Evolutionary conservation across 1,140 invertebrate species (phyloP).

Genomic region (Bombus pascuorum): DNA sequence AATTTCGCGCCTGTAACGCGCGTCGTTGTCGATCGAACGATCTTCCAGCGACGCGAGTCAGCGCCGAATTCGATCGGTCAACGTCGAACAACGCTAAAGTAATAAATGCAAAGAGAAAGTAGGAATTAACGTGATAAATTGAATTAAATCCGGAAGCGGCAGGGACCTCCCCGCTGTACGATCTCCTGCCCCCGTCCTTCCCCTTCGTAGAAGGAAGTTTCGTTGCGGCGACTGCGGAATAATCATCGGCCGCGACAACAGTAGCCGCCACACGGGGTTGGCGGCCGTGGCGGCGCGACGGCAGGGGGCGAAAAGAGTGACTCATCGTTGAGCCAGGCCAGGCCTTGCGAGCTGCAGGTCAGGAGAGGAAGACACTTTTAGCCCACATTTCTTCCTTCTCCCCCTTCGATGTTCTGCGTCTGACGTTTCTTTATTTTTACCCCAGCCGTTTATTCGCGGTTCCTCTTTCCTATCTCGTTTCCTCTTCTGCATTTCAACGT

Average conservation of each 20-base stretch:
- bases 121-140: neutral
- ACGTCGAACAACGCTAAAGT: neutral
- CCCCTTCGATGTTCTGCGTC: constrained; percentile 22
- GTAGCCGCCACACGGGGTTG: constrained; percentile 56
- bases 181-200: neutral
- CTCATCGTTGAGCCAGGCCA: constrained; percentile 76
- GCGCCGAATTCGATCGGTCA: neutral
- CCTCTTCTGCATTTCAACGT: constrained; percentile 10
- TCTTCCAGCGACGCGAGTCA: too few species aligned
- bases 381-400: constrained; percentile 75
- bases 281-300: constrained; percentile 40
- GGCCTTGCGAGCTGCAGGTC: constrained; percentile 76
- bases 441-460: constrained; percentile 58
- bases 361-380: constrained; percentile 78
- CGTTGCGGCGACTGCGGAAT: constrained; percentile 46
- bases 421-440: constrained; percentile 65
- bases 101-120: neutral
- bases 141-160: constrained; percentile 28
- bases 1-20: too few species aligned
- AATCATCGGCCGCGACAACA: constrained; percentile 61
- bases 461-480: constrained; percentile 30
- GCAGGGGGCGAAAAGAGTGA: constrained; percentile 67
- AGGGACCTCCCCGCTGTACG: neutral
- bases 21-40: too few species aligned
- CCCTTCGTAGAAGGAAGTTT: constrained; percentile 33